Percentiles rank a stretch among this genome's conserved stretches.
Evolutionary conservation across 2,113 vertebrate species (phyloP).

Genomic region (Cichladusa arquata): DNA sequence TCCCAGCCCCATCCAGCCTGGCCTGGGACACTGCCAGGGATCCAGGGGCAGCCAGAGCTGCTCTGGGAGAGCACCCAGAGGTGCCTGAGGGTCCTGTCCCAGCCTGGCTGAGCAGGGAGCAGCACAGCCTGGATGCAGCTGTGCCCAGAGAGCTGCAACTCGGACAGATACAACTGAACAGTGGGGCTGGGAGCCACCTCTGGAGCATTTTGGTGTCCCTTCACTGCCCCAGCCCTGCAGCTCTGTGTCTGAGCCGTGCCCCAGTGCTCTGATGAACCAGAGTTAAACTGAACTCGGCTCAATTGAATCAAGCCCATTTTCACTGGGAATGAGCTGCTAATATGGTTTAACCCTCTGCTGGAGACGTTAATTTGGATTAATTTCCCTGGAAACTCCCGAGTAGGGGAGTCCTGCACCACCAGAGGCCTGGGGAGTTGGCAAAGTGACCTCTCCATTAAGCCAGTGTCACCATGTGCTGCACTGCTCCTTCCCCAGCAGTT

Average conservation of each 20-base stretch:
- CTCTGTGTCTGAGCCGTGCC: neutral
- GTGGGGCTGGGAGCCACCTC: fast-evolving
- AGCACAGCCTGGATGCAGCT: neutral
- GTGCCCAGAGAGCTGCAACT: neutral
- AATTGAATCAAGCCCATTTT: neutral
- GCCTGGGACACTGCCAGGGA: neutral
- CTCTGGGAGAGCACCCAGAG: neutral
- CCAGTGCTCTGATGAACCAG: neutral
- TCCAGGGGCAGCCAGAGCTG: neutral
- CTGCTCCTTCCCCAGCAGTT: neutral
- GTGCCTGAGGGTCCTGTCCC: fast-evolving
- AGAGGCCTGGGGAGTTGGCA: neutral
- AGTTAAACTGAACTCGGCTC: neutral
- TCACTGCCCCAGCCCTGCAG: neutral
- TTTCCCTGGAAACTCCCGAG: neutral
- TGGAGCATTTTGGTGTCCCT: neutral
- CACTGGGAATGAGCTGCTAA: neutral
- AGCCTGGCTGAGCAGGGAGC: neutral
- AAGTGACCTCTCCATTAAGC: neutral
- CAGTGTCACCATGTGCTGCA: neutral
- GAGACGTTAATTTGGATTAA: conserved; percentile 26
- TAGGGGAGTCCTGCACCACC: neutral
- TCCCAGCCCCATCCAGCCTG: neutral
- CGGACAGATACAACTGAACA: neutral
- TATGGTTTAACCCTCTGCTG: neutral